These are phyloP conservation scores for Eurystomus glaucurus DNA, from an alignment of 2,797 vertebrate species.

Conservation along the genomic window DNA sequence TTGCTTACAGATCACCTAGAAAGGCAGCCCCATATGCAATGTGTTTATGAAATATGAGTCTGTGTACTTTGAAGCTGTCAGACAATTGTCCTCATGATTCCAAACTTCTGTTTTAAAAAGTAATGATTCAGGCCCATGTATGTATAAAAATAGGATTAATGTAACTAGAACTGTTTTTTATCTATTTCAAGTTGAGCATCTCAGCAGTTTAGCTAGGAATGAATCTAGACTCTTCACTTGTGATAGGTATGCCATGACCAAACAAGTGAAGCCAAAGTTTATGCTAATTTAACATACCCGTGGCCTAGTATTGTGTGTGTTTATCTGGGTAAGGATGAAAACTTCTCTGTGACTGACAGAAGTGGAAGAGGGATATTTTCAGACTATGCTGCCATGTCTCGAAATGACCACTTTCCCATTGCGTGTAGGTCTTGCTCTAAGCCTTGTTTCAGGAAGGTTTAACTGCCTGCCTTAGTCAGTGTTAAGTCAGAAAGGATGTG, in stretches of 20 bases:
- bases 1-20: background rate
- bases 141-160: background rate
- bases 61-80: background rate
- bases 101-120: background rate
- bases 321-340: background rate
- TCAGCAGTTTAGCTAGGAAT: background rate
- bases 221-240: background rate
- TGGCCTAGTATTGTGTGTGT: background rate
- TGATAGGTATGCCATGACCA: accelerated
- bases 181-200: background rate
- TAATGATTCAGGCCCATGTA: background rate
- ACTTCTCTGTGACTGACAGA: background rate
- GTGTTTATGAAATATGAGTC: background rate
- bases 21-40: background rate
- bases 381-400: background rate
- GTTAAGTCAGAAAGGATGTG: background rate
- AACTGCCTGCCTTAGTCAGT: background rate
- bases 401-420: background rate
- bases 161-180: background rate
- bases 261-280: background rate
- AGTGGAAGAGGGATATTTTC: background rate
- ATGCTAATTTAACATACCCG: background rate
- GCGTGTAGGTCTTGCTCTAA: background rate
- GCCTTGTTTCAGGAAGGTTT: background rate
- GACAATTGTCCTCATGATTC: background rate